These are phyloP conservation scores for Papilio dardanus DNA, from an alignment of 1,140 invertebrate species.

Conservation along the genomic window DNA sequence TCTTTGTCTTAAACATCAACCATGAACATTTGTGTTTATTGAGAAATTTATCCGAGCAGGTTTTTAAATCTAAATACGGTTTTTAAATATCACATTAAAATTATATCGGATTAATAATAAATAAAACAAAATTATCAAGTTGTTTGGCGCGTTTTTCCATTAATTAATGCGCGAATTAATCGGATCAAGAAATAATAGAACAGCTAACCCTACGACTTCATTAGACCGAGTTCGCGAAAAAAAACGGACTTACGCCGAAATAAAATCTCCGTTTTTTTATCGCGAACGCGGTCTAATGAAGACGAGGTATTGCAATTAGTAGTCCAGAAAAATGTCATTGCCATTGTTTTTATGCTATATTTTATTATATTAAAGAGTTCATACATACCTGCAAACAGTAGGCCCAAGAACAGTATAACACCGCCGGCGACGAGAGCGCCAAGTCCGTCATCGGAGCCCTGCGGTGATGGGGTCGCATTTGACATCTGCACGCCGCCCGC, in stretches of 20 bases:
- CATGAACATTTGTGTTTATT: not conserved
- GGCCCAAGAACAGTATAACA: conserved; percentile 68
- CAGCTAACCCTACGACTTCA: too few species aligned
- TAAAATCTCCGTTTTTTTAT: too few species aligned
- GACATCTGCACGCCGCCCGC: conserved; percentile 72
- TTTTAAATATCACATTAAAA: not conserved
- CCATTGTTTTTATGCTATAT: not conserved
- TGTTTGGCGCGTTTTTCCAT: not conserved
- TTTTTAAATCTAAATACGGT: not conserved
- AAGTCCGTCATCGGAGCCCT: conserved; percentile 61
- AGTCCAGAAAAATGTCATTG: too few species aligned
- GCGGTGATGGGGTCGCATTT: conserved; percentile 54
- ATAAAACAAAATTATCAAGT: not conserved
- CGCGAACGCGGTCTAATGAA: too few species aligned
- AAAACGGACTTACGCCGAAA: too few species aligned
- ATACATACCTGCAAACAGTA: conserved; percentile 69
- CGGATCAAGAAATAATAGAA: too few species aligned
- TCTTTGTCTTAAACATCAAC: not conserved
- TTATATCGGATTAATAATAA: not conserved
- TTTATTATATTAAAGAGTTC: not conserved
- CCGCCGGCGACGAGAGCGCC: conserved; percentile 72
- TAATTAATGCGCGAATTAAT: too few species aligned
- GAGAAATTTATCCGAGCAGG: not conserved
- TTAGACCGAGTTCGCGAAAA: too few species aligned
- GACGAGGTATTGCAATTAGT: too few species aligned